phyloP scores from a whole-genome alignment of 2,797 vertebrate genomes.

The Falco concolor region DNA sequence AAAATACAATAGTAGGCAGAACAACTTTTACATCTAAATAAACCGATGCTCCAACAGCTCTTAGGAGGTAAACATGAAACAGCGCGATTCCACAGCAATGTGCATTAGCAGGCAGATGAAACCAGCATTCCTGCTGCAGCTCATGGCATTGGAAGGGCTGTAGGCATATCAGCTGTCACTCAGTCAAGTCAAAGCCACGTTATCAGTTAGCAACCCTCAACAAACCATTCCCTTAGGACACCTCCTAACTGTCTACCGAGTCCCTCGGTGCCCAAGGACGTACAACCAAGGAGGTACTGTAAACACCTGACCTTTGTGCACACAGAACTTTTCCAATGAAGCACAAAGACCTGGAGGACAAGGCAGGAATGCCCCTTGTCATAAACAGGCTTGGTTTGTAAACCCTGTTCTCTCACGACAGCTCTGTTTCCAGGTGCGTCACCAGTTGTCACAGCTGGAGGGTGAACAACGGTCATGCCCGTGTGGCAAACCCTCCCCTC shows the following conservation, averaged over 20 bases:
- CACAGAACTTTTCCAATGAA: background rate
- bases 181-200: background rate
- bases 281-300: background rate
- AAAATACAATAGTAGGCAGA: background rate
- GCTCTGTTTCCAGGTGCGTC: background rate
- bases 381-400: background rate
- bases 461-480: background rate
- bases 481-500: background rate
- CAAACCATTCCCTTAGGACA: background rate
- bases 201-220: background rate
- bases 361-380: background rate
- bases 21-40: background rate
- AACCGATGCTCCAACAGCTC: background rate
- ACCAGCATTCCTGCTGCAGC: background rate
- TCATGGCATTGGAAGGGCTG: background rate
- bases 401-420: background rate
- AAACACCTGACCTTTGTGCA: rapidly evolving
- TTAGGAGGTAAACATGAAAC: background rate
- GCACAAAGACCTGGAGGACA: background rate
- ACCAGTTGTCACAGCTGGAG: background rate
- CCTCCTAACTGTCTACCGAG: background rate
- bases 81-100: background rate
- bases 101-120: background rate
- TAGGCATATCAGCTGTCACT: background rate
- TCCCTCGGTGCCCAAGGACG: background rate